Evolutionary conservation across 2,113 vertebrate genomes (phyloP).

Genomic region (Onychostruthus taczanowskii): DNA sequence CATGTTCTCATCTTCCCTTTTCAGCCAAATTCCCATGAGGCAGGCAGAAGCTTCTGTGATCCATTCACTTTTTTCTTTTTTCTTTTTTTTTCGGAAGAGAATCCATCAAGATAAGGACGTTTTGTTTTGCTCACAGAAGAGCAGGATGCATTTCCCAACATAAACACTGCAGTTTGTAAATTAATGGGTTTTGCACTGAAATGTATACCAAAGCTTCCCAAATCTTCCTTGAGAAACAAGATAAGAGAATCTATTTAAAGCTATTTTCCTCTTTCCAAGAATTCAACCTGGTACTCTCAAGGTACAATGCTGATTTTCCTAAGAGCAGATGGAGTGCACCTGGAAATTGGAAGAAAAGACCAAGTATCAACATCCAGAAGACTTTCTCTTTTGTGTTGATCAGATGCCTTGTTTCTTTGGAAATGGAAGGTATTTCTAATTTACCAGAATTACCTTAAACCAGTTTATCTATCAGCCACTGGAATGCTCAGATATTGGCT

Average conservation of each 20-base stretch:
- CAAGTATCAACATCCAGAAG: not conserved
- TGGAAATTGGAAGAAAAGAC: not conserved
- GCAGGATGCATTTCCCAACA: not conserved
- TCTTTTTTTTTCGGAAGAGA: fast-evolving
- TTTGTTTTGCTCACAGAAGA: not conserved
- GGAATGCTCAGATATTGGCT: not conserved
- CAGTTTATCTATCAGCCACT: not conserved
- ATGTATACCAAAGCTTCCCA: not conserved
- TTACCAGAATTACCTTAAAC: not conserved
- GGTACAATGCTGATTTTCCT: not conserved
- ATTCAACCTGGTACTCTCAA: not conserved
- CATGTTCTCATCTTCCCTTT: not conserved
- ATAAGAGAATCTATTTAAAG: not conserved
- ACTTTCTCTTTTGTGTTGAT: not conserved
- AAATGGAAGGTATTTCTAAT: not conserved
- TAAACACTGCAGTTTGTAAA: not conserved
- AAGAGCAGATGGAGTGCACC: not conserved
- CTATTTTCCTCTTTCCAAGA: not conserved
- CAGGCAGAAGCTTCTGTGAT: not conserved
- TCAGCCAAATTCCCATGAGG: not conserved
- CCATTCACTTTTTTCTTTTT: not conserved
- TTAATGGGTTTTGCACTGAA: not conserved
- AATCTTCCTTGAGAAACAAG: not conserved
- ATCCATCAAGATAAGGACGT: not conserved
- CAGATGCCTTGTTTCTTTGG: not conserved